These are phyloP conservation scores for Lagocephalus sceleratus DNA, from an alignment of 2,797 vertebrate genomes.

Conservation along the genomic window DNA sequence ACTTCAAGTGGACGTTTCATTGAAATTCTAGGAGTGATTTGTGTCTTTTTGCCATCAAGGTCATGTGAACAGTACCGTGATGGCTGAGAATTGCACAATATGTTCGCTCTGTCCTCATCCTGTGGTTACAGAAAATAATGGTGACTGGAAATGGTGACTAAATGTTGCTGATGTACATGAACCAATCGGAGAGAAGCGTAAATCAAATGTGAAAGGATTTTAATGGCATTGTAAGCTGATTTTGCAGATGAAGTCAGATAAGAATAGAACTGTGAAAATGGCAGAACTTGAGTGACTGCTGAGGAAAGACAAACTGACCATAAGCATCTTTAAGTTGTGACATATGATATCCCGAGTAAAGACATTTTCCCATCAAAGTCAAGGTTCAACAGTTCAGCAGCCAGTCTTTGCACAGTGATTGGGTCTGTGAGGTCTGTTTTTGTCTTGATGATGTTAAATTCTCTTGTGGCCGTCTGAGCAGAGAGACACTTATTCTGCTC, in stretches of 20 bases:
- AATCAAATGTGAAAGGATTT: too few relatives aligned
- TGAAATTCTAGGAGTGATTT: neutral
- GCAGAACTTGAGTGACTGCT: too few relatives aligned
- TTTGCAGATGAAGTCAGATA: too few relatives aligned
- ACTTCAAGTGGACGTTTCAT: neutral
- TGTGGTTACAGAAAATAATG: conserved; percentile 1
- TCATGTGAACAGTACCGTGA: conserved; percentile 21
- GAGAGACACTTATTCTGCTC: conserved; percentile 27
- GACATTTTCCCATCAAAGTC: conserved; percentile 19
- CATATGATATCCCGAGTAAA: too few relatives aligned
- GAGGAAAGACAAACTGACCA: too few relatives aligned
- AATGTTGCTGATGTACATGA: too few relatives aligned
- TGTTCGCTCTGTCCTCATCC: conserved; percentile 1
- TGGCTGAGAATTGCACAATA: conserved; percentile 10
- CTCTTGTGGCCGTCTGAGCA: conserved; percentile 11
- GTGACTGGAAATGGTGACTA: neutral
- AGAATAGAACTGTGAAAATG: too few relatives aligned
- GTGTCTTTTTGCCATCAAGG: conserved; percentile 19
- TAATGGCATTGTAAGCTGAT: too few relatives aligned
- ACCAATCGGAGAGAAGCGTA: too few relatives aligned
- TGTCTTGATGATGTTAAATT: conserved; percentile 1
- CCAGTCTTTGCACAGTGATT: neutral
- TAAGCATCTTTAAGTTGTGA: too few relatives aligned
- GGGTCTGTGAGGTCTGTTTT: neutral
- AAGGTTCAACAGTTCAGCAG: conserved; percentile 10